Conservation (phyloP, 2,888 invertebrate species). For the Drosophila meridionalis region DNA sequence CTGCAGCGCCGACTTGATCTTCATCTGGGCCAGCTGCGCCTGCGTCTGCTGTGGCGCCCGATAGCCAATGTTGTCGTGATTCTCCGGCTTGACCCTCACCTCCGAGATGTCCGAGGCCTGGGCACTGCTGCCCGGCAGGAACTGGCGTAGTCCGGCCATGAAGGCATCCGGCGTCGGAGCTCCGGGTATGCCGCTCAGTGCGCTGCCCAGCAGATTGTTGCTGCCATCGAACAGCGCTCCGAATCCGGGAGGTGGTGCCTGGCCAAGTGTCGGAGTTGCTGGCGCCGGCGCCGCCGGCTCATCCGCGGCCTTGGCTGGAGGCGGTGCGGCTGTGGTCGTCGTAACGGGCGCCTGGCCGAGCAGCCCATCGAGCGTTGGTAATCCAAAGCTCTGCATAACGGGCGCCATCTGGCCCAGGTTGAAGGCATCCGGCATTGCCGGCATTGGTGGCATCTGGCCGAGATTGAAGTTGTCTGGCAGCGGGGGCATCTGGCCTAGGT, state of each 20-base stretch:
- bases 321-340: conserved; percentile 15
- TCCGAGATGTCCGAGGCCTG: conserved; percentile 78
- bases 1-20: conserved; percentile 57
- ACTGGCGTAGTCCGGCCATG: conserved; percentile 47
- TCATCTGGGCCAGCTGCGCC: conserved; percentile 58
- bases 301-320: neutral
- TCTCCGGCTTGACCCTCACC: conserved; percentile 74
- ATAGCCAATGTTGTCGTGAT: conserved; percentile 7
- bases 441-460: conserved; percentile 20
- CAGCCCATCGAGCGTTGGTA: conserved; percentile 16
- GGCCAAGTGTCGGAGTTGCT: conserved; percentile 1
- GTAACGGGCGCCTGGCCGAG: conserved; percentile 45
- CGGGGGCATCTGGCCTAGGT: conserved; percentile 32
- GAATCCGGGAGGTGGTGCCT: conserved; percentile 2
- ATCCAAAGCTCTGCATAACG: conserved; percentile 20
- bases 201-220: conserved; percentile 48
- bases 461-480: conserved; percentile 35
- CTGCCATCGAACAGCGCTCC: conserved; percentile 43
- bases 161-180: conserved; percentile 32
- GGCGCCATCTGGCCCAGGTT: conserved; percentile 31
- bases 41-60: conserved; percentile 32
- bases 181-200: conserved; percentile 7
- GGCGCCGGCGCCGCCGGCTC: conserved; percentile 9
- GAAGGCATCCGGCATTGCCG: conserved; percentile 25
- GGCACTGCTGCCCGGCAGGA: conserved; percentile 36